Conservation (phyloP, 1,140 invertebrate genomes). For the Sitophilus oryzae region DNA sequence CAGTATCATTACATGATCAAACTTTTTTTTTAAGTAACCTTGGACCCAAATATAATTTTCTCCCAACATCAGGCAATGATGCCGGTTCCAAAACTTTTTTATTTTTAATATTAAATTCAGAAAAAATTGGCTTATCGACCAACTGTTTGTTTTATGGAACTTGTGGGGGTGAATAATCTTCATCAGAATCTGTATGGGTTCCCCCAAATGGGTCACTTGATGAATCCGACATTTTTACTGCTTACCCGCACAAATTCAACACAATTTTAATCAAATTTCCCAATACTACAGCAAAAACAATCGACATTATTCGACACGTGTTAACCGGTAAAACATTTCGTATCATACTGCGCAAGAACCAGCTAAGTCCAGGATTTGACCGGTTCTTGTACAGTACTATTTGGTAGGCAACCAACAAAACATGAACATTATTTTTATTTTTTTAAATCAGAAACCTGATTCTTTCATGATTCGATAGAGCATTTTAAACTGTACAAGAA, state of each 20-base stretch:
- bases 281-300: neutral
- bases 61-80: constrained; percentile 7
- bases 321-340: neutral
- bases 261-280: no score
- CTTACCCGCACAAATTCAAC: no score
- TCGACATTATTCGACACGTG: neutral
- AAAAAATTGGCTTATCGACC: neutral
- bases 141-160: no score
- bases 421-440: constrained; percentile 9
- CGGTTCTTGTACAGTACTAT: neutral
- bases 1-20: constrained; percentile 9
- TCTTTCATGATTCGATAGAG: no score
- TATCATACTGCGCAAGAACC: constrained; percentile 3
- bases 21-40: constrained; percentile 7
- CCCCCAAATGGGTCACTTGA: neutral
- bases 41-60: constrained; percentile 11
- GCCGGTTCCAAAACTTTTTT: neutral
- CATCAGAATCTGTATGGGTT: constrained; percentile 1
- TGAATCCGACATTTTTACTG: constrained; percentile 1
- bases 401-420: neutral
- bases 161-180: no score
- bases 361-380: no score
- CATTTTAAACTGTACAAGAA: constrained; percentile 10
- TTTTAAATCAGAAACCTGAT: neutral
- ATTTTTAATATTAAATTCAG: constrained; percentile 9